Conservation (phyloP, 2,888 invertebrate genomes). For the Acanthoscelides obtectus region DNA sequence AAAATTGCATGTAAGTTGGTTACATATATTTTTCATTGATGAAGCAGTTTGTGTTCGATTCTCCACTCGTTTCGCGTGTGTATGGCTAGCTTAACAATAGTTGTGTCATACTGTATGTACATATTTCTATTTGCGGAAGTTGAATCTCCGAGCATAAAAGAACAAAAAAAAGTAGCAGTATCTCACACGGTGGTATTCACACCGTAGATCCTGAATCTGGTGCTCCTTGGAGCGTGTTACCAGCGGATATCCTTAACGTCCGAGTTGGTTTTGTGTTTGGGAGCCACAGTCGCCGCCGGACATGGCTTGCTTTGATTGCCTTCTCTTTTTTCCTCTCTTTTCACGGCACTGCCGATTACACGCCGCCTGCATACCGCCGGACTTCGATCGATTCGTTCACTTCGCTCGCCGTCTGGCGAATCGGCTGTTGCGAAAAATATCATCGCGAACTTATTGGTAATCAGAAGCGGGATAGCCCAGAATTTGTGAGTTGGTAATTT, state of each 20-base stretch:
- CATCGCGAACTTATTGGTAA: too few relatives aligned
- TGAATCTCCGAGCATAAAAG: background rate
- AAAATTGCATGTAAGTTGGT: too few relatives aligned
- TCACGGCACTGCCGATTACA: background rate
- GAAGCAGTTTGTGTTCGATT: too few relatives aligned
- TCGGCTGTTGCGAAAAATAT: background rate
- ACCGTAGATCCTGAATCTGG: constrained; percentile 46
- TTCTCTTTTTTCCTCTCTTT: background rate
- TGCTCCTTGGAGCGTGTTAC: constrained; percentile 46
- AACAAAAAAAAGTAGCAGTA: background rate
- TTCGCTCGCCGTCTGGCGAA: background rate
- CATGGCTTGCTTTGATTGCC: background rate
- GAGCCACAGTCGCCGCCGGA: background rate
- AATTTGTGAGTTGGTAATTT: too few relatives aligned
- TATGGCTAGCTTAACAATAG: too few relatives aligned
- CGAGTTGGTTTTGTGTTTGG: constrained; percentile 10
- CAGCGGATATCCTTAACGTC: constrained; percentile 47
- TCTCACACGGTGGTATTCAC: constrained; percentile 25
- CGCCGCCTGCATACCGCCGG: background rate
- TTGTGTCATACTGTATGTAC: too few relatives aligned
- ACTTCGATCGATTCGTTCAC: background rate
- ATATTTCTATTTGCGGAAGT: background rate
- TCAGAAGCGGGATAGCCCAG: too few relatives aligned
- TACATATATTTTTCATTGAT: too few relatives aligned
- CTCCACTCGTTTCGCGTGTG: too few relatives aligned